Conservation (phyloP, 2,113 vertebrate species). For the Chamaea fasciata region DNA sequence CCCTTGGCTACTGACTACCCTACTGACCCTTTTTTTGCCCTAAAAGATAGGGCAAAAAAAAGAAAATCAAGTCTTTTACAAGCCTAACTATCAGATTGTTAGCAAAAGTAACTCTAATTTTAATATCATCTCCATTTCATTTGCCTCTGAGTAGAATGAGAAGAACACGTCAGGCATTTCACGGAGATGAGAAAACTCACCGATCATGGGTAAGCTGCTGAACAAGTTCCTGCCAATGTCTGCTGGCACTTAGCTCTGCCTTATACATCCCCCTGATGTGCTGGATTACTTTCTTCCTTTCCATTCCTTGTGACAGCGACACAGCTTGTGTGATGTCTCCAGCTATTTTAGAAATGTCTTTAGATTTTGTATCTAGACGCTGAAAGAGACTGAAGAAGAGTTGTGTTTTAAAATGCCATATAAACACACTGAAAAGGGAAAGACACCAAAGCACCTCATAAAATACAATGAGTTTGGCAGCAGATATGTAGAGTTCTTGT, state of each 20-base stretch:
- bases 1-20: not conserved
- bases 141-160: not conserved
- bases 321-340: conserved; percentile 96
- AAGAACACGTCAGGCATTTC: not conserved
- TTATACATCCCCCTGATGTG: conserved; percentile 95
- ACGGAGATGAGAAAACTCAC: conserved; percentile 47
- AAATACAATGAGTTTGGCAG: not conserved
- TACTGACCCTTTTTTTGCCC: too few species aligned
- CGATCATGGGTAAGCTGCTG: conserved; percentile 94
- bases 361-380: conserved; percentile 91
- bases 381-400: conserved; percentile 84
- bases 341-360: conserved; percentile 96
- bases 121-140: not conserved
- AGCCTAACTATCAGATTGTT: not conserved
- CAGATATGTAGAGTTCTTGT: not conserved
- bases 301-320: conserved; percentile 92
- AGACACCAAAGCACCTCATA: not conserved
- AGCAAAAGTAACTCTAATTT: not conserved
- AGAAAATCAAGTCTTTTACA: not conserved
- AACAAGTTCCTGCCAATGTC: conserved; percentile 95
- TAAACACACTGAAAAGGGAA: not conserved
- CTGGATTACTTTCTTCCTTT: conserved; percentile 97
- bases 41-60: not conserved
- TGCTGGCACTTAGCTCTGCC: conserved; percentile 89
- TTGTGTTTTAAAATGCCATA: not conserved